Percentiles rank a stretch among this genome's conserved stretches.
phyloP scores from a whole-genome alignment of 2,888 invertebrate species.

The Diplazon laetatorius region DNA sequence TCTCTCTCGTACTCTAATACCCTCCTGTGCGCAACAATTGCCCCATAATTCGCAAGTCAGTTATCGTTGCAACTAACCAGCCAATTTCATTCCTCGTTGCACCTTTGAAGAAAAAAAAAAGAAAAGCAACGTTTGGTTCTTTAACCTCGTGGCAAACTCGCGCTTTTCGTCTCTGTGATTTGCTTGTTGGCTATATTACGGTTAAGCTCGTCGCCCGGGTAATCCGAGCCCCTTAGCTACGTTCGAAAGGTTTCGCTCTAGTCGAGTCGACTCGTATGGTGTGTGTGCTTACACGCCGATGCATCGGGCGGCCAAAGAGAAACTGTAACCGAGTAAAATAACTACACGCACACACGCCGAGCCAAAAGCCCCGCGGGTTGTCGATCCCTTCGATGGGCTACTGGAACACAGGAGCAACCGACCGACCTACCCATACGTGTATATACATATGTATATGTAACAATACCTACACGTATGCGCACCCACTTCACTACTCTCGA shows the following conservation, averaged over 20 bases:
- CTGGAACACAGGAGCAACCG: slow-evolving; percentile 29
- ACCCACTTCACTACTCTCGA: slow-evolving; percentile 58
- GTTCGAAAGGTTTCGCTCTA: slow-evolving; percentile 55
- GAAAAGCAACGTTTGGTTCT: slow-evolving; percentile 53
- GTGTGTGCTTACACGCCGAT: slow-evolving; percentile 19
- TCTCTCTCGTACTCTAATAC: background rate
- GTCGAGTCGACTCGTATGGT: slow-evolving; percentile 46
- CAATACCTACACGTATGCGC: slow-evolving; percentile 31
- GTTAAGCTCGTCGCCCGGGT: slow-evolving; percentile 51
- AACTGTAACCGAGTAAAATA: slow-evolving; percentile 28
- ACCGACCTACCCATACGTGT: no score
- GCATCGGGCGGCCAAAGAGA: slow-evolving; percentile 5
- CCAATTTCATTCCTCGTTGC: slow-evolving; percentile 51
- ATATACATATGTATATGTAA: no score
- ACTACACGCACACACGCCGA: no score
- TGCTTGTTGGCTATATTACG: slow-evolving; percentile 16
- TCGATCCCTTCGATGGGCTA: slow-evolving; percentile 44
- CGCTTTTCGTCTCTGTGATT: slow-evolving; percentile 9
- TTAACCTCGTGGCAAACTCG: slow-evolving; percentile 41
- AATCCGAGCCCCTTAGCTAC: slow-evolving; percentile 43
- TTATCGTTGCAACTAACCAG: slow-evolving; percentile 50
- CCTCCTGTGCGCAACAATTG: slow-evolving; percentile 9
- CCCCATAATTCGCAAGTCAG: slow-evolving; percentile 25
- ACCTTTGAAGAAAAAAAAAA: slow-evolving; percentile 21
- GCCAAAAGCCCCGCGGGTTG: slow-evolving; percentile 46